Evolutionary conservation across 2,113 vertebrate genomes (phyloP).

Genomic region (Ciconia boyciana): DNA sequence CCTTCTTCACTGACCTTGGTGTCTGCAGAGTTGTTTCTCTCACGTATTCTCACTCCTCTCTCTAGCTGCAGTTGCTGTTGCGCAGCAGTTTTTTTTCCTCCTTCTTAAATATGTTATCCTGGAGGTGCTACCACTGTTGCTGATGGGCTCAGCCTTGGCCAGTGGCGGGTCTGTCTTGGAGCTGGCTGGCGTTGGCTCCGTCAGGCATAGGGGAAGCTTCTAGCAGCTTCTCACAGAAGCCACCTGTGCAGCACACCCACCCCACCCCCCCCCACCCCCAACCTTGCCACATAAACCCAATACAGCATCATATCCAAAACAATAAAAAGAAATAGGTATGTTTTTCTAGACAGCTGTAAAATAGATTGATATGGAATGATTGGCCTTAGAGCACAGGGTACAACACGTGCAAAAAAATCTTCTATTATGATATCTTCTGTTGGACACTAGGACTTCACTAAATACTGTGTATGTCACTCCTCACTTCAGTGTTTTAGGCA

Average conservation of each 20-base stretch:
- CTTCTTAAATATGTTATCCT: not conserved
- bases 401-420: not conserved
- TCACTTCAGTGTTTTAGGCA: not conserved
- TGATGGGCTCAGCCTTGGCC: not conserved
- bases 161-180: fast-evolving
- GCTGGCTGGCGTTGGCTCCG: not conserved
- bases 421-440: not conserved
- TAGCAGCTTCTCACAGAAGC: not conserved
- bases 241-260: not conserved
- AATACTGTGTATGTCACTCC: not conserved
- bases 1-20: not conserved
- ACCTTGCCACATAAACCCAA: not conserved
- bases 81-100: not conserved
- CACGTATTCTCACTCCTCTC: not conserved
- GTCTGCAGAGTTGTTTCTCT: not conserved
- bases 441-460: not conserved
- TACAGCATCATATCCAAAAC: not conserved
- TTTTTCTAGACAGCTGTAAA: not conserved
- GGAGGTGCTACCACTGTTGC: fast-evolving
- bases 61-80: not conserved
- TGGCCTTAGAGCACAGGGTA: not conserved
- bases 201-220: not conserved
- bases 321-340: not conserved
- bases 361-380: not conserved
- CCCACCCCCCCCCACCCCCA: too few species aligned